phyloP scores from a whole-genome alignment of 2,888 invertebrate genomes.

The Folsomia manolachei region DNA sequence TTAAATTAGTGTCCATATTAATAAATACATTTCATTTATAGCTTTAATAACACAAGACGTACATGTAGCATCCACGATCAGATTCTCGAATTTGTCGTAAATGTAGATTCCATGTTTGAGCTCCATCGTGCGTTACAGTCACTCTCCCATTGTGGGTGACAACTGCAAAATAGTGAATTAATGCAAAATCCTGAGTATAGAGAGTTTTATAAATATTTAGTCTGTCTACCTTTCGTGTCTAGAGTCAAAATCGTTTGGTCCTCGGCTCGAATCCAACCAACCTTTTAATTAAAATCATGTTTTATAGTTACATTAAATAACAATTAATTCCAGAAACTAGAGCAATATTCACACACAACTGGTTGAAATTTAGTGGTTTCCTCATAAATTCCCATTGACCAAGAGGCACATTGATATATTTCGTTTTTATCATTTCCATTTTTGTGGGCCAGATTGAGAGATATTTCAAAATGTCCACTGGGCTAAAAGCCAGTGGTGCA shows the following conservation, averaged over 20 bases:
- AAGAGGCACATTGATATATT: background rate
- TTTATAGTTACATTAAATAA: background rate
- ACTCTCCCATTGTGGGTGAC: constrained; percentile 80
- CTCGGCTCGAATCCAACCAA: constrained; percentile 82
- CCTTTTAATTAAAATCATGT: constrained; percentile 60
- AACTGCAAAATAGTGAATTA: too few relatives aligned
- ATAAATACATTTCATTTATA: background rate
- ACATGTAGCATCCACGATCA: constrained; percentile 76
- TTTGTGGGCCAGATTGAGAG: too few relatives aligned
- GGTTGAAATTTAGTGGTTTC: too few relatives aligned
- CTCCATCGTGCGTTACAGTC: constrained; percentile 75
- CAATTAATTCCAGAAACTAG: background rate
- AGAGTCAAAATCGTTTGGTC: constrained; percentile 86
- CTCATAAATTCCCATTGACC: too few relatives aligned
- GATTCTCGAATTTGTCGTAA: constrained; percentile 74
- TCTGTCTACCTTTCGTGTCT: constrained; percentile 76
- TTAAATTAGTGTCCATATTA: background rate
- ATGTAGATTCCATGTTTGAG: constrained; percentile 79
- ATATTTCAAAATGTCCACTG: background rate
- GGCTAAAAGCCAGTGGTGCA: background rate
- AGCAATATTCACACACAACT: too few relatives aligned
- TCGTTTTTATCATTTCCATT: too few relatives aligned
- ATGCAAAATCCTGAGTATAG: too few relatives aligned
- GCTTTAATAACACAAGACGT: background rate
- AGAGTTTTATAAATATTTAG: too few relatives aligned